These are phyloP conservation scores for Crocuta crocuta DNA, from an alignment of 2,113 vertebrate genomes.

Conservation along the genomic window DNA sequence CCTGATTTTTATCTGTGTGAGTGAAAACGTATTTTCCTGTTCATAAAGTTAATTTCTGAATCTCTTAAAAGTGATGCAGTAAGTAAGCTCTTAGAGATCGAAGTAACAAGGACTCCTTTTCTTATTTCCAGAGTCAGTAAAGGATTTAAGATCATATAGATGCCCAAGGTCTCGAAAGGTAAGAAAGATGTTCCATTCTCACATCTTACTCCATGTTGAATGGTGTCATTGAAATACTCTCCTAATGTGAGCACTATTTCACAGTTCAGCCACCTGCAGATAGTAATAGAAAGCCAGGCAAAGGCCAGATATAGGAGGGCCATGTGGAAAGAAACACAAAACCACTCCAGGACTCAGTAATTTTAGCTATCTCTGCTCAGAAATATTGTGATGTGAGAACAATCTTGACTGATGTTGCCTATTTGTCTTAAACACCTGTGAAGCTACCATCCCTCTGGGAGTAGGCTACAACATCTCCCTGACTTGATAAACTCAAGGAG, in stretches of 20 bases:
- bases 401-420: conserved; percentile 79
- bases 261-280: conserved; percentile 81
- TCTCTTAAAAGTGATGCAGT: conserved; percentile 3
- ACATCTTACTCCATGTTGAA: conserved; percentile 67
- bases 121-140: conserved; percentile 61
- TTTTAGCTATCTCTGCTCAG: conserved; percentile 75
- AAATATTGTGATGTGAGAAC: conserved; percentile 80
- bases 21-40: conserved; percentile 16
- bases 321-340: conserved; percentile 70
- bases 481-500: conserved; percentile 75
- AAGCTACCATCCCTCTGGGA: conserved; percentile 79
- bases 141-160: conserved; percentile 32
- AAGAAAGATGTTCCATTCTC: conserved; percentile 71
- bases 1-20: neutral
- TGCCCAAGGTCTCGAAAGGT: conserved; percentile 70
- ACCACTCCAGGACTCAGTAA: conserved; percentile 66
- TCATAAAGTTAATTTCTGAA: conserved; percentile 56
- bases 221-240: conserved; percentile 80
- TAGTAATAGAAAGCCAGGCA: conserved; percentile 78
- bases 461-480: conserved; percentile 71
- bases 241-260: conserved; percentile 75
- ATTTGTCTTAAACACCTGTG: conserved; percentile 72
- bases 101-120: conserved; percentile 52
- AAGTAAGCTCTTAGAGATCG: neutral
- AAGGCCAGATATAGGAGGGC: conserved; percentile 80